Evolutionary conservation across 2,888 invertebrate genomes (phyloP).

Genomic region (Latrodectus hesperus): DNA sequence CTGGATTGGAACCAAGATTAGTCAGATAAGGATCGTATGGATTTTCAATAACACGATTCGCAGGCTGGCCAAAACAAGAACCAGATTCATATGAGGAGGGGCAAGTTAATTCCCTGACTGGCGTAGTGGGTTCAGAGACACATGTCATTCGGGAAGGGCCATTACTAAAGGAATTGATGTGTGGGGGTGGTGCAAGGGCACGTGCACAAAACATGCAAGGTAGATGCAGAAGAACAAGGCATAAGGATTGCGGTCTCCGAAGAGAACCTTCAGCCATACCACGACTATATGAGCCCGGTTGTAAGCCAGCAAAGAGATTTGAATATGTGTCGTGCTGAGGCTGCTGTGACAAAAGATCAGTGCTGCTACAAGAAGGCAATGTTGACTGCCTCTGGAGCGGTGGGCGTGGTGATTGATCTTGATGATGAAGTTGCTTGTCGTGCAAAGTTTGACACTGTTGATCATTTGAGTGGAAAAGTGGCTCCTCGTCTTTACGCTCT

Average conservation of each 20-base stretch:
- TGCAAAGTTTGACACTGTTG: constrained; percentile 5
- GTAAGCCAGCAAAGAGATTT: constrained; percentile 60
- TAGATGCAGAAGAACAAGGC: constrained; percentile 66
- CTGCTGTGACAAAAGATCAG: constrained; percentile 7
- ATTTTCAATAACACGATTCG: constrained; percentile 18
- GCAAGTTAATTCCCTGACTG: constrained; percentile 11
- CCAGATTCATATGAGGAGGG: constrained; percentile 23
- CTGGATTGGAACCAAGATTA: constrained; percentile 66
- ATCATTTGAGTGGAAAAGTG: not conserved
- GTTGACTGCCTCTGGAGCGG: constrained; percentile 54
- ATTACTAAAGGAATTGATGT: constrained; percentile 46
- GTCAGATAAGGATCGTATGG: constrained; percentile 28
- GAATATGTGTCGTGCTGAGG: constrained; percentile 31
- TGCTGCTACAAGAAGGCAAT: constrained; percentile 48
- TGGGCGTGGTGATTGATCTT: constrained; percentile 14
- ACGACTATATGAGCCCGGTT: constrained; percentile 54
- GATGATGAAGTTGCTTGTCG: constrained; percentile 15
- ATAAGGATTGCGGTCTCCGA: constrained; percentile 59
- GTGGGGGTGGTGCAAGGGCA: constrained; percentile 62
- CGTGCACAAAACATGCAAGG: constrained; percentile 69
- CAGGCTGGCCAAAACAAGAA: constrained; percentile 44
- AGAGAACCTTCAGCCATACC: constrained; percentile 44
- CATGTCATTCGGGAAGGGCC: constrained; percentile 35
- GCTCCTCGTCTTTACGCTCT: constrained; percentile 23
- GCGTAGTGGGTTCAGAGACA: constrained; percentile 63